Evolutionary conservation across 1,140 invertebrate genomes (phyloP), one percentile per base, ranked within the genome.

Genomic region (Atta texana): DNA sequence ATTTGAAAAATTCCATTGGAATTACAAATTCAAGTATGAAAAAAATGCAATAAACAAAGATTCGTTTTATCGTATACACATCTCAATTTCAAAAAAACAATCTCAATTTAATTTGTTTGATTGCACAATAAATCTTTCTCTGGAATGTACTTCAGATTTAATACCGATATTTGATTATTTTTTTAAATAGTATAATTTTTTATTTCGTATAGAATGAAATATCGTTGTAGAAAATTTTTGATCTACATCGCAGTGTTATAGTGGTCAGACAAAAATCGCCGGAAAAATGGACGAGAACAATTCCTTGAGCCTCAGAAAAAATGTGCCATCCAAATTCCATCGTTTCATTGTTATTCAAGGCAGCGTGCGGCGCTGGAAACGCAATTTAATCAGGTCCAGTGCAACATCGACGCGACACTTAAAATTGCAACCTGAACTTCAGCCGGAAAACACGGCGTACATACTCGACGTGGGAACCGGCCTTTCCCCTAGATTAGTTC

Each of bases 301-400:
- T 69, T 80, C n/a, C 69, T 88, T 68, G 68, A 49, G 16, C 0
- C 49, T 57, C 16, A 7, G 44, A 12, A 80, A 68, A 86, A 74
- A 71, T 75, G 57, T 53, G 49, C 55, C 64, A 68, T 59, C 63
- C 44, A 68, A 84, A 59, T 55, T 71, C 51, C 75, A 49, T 66
- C 59, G 64, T 90, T 91, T 93, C 92, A 93, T 93, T 92, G 91
- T 92, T 92, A 93, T 93, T 93, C 92, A 90, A 86, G 78, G 63
- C 87, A 86, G 39, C 57, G 85, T 71, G 24, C 89, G 55, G 16
- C 21, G 61, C 72, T 74, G 81, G 88, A 92, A 93, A 92, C 87
- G 89, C 88, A 92, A 89, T 93, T 93, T 93, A 93, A 93, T 92
- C 90, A 90, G 87, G 76, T 77, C 78, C 84, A 86, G 89, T 91